Conservation (phyloP, 2,888 invertebrate species). For the Acanthosoma haemorrhoidale region DNA sequence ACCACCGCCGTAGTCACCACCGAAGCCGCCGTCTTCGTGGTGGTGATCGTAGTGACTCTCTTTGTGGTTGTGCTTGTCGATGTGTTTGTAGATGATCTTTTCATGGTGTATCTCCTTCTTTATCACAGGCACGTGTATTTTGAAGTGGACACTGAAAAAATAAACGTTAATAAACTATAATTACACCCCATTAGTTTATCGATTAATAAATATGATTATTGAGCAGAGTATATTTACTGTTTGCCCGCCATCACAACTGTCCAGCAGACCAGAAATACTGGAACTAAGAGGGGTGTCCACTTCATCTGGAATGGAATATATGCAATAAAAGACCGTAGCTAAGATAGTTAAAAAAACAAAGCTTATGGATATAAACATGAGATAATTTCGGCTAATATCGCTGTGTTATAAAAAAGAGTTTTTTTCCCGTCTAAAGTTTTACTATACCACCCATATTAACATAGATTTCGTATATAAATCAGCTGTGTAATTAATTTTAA, state of each 20-base stretch:
- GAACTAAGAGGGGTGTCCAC: not conserved
- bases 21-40: not conserved
- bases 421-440: too few relatives aligned
- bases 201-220: too few relatives aligned
- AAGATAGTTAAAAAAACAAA: too few relatives aligned
- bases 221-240: not conserved
- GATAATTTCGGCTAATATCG: too few relatives aligned
- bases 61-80: not conserved
- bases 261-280: not conserved
- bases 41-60: not conserved
- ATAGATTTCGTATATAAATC: too few relatives aligned
- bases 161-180: too few relatives aligned
- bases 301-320: not conserved
- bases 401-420: too few relatives aligned
- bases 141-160: not conserved
- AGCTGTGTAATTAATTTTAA: too few relatives aligned
- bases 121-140: not conserved
- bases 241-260: not conserved
- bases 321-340: too few relatives aligned
- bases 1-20: not conserved
- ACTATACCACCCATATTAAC: too few relatives aligned
- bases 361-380: too few relatives aligned
- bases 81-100: constrained; percentile 2
- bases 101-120: not conserved
- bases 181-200: too few relatives aligned